phyloP scores from a whole-genome alignment of 1,140 invertebrate species.

The Anagrus nilaparvatae region DNA sequence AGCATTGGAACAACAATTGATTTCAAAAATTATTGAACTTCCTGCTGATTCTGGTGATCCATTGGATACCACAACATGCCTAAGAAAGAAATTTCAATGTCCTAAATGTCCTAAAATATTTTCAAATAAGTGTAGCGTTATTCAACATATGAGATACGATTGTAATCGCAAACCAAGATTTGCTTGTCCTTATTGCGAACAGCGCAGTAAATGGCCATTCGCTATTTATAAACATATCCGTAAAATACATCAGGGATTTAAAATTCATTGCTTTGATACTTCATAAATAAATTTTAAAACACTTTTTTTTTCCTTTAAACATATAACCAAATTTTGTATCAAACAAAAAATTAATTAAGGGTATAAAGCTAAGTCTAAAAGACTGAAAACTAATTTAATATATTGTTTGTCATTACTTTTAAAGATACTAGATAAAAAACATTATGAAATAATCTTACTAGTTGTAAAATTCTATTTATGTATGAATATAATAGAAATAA shows the following conservation, averaged over 20 bases:
- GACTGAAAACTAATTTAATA: too few species aligned
- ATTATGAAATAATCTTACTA: too few species aligned
- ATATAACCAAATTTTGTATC: too few species aligned
- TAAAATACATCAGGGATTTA: not conserved
- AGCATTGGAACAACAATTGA: too few species aligned
- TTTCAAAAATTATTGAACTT: conserved; percentile 4
- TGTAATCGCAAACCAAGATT: conserved; percentile 11
- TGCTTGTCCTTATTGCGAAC: conserved; percentile 8
- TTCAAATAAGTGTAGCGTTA: conserved; percentile 9
- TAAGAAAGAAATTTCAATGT: conserved; percentile 7
- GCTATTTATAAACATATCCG: conserved; percentile 13
- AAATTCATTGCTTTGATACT: conserved; percentile 4
- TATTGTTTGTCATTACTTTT: too few species aligned
- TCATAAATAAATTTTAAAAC: too few species aligned
- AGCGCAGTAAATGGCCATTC: conserved; percentile 14
- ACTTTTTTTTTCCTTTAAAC: too few species aligned
- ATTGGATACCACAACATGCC: not conserved
- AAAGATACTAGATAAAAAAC: too few species aligned
- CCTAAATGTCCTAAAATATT: conserved; percentile 10
- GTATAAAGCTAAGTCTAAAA: too few species aligned
- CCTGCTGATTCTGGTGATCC: not conserved
- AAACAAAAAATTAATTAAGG: too few species aligned
- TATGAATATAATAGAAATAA: too few species aligned
- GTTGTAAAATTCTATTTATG: too few species aligned
- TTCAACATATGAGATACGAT: conserved; percentile 13